Evolutionary conservation across 2,797 vertebrate genomes (phyloP), one percentile per base, ranked within the genome.

Genomic region (Coendou prehensilis): DNA sequence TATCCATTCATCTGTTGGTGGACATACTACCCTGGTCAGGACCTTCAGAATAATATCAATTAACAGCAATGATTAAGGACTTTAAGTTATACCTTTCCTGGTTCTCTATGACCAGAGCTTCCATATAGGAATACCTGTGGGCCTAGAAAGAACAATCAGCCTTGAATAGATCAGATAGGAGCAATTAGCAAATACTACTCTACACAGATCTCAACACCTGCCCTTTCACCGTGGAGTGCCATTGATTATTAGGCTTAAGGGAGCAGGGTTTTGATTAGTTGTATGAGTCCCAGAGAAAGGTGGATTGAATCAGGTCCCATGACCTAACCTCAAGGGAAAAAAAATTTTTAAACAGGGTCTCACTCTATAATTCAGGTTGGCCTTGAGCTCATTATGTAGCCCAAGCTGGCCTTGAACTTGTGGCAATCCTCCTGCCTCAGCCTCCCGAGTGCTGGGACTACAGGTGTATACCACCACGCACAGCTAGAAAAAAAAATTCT

Each of bases 71-170:
- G 54, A 71, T 20, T 41, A 45, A 57, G 57, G 79, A 61, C 50
- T 81, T 61, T 23, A 59, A 4, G 30, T 54, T 52, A 89, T 1
- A 71, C 23, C 33, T 33, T 75, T n/a, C 52, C 14, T 79, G 11
- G 47, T 41, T 95, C 83, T 87, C 69, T 81, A 26, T 71, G 30
- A 76, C 57, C 45, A 79, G 91, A 28, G n/a, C 14, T 80, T 45
- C 75, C 33, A 54, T 14, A 73, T 6, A 56, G 93, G 95, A 93
- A 86, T 79, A 79, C 17, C 47, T 52, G 7, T 87, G 71, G 87
- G 71, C 80, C 82, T 87, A 94, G 64, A 95, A 96, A 56, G 47
- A 63, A 67, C 85, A 78, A 69, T 85, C 57, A 88, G 37, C 37
- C 52, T 20, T 71, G 4, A 17, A 41, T 20, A 75, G 3, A 87